A percentile compares a stretch with the other conserved stretches of the same genome.
Conservation (phyloP, 1,140 invertebrate species). For the Panagrolaimus sp. region DNA sequence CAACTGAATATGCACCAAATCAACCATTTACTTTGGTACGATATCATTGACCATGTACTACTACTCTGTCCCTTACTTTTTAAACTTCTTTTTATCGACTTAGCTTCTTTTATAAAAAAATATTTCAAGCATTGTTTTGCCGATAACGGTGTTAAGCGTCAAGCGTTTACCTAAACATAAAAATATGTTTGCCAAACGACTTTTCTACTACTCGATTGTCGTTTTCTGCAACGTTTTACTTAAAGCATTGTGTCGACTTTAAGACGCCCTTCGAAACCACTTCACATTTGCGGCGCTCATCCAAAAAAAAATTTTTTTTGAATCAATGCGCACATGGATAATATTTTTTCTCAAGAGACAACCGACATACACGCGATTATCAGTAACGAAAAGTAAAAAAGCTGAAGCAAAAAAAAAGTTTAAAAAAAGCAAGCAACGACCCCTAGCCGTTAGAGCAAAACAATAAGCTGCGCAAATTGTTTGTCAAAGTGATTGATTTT, state of each 20-base stretch:
- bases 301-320: too few relatives aligned
- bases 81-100: neutral
- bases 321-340: too few relatives aligned
- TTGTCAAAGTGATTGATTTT: constrained; percentile 18
- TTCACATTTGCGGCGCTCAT: too few relatives aligned
- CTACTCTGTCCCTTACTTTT: neutral
- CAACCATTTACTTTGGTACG: neutral
- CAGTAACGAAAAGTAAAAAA: too few relatives aligned
- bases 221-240: constrained; percentile 8
- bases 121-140: neutral
- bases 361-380: too few relatives aligned
- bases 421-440: too few relatives aligned
- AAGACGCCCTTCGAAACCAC: too few relatives aligned
- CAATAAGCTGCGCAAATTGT: neutral
- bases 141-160: constrained; percentile 5
- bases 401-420: too few relatives aligned
- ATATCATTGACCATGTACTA: neutral
- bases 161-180: constrained; percentile 11
- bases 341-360: too few relatives aligned
- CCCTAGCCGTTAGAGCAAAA: too few relatives aligned
- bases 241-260: neutral
- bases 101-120: neutral
- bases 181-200: constrained; percentile 19
- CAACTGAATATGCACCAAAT: constrained; percentile 13
- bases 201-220: constrained; percentile 1